Percentiles rank a stretch among this genome's conserved stretches.
Conservation (phyloP, 1,140 invertebrate species). For the Heliconius nattereri region DNA sequence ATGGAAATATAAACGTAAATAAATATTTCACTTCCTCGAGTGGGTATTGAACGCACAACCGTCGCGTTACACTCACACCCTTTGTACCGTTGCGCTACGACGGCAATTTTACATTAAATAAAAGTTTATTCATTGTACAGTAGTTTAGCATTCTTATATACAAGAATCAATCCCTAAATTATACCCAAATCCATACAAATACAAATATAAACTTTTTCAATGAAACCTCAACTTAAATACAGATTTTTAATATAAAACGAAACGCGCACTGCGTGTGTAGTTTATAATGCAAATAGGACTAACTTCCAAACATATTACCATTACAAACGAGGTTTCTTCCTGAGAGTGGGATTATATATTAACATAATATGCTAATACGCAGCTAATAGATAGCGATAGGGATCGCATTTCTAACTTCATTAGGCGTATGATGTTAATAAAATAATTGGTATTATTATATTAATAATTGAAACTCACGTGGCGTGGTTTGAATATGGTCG, state of each 20-base stretch:
- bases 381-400: slow-evolving; percentile 52
- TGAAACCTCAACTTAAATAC: neutral
- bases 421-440: slow-evolving; percentile 14
- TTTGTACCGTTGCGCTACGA: no score
- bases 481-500: neutral
- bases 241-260: slow-evolving; percentile 4
- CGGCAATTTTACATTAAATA: no score
- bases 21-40: no score
- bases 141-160: no score
- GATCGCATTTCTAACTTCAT: slow-evolving; percentile 23
- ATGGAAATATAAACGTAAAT: no score
- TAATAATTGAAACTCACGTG: neutral
- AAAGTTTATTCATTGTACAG: no score
- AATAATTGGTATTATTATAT: slow-evolving; percentile 12
- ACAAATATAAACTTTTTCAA: neutral
- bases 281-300: slow-evolving; percentile 44
- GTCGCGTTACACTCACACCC: no score
- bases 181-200: neutral
- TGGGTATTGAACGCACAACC: no score
- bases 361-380: slow-evolving; percentile 62
- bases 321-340: slow-evolving; percentile 56
- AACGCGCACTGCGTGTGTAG: slow-evolving; percentile 14
- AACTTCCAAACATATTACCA: slow-evolving; percentile 60
- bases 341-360: slow-evolving; percentile 42
- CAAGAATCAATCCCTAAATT: neutral